Base-by-base conservation (phyloP, 2,797 vertebrate species). In the Anguilla megastoma region DNA sequence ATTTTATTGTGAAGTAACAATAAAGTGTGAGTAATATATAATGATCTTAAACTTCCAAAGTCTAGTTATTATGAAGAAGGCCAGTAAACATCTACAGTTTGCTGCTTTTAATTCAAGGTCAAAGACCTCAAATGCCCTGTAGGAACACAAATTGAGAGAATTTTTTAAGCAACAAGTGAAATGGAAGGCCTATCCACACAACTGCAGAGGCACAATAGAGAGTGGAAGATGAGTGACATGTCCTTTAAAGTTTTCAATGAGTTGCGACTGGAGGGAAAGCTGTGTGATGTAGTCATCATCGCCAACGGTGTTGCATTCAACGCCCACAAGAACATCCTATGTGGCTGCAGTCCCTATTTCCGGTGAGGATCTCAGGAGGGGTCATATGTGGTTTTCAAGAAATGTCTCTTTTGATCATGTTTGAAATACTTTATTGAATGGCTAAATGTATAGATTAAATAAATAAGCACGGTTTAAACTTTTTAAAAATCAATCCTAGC, bases 271-370 rank as follows among this genome's bases (percentile, higher is more conserved):
- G 95, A 96, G 92, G 94, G 95, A 79, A 94, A 95, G 84, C 94
- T 96, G 86, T 96, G 95, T 14, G 96, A 97, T 0, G 95, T 93
- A 87, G 91, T 94, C 86, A 94, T 97, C 91, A 94, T 93, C 2
- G 95, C 94, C 89, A 93, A 95, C 1, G 94, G 93, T 18, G 89
- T 92, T 1, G 94, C 96, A 88, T 96, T 96, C 91, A 95, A 90
- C 2, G 95, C 94, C 88, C 96, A 97, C 90, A 97, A 96, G 93
- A 94, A 94, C 93, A 94, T 96, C 90, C 93, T 97, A 41, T 96
- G 95, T 85, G 95, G 93, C 92, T 96, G 96, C 90, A 96, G 96
- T 86, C 91, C 91, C 84, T 97, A 96, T 63, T 96, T 96, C 92
- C 94, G 95, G 96, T 96, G 52, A 90, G 92, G 54, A 27, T 33